Evolutionary conservation across 1,140 invertebrate genomes (phyloP), one percentile per base, ranked within the genome.

Genomic region (Aphidius gifuensis): DNA sequence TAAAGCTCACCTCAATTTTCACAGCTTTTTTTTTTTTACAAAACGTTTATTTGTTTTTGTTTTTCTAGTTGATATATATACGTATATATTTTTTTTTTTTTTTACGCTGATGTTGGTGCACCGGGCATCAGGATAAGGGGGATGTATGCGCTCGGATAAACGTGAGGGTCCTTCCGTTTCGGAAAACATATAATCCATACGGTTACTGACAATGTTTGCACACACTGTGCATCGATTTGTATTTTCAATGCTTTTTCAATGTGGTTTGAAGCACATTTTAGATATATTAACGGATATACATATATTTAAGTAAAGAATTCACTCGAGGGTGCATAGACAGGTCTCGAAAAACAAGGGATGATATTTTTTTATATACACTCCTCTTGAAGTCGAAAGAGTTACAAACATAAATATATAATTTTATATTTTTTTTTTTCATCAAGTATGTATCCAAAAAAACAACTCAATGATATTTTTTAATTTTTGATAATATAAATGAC

Each of bases 151-250:
- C 68, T 68, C 68, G 70, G 59, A 70, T 72, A 70, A 69, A 71
- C 66, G 66, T 59, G 60, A 74, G 73, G 74, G 74, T 76, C 70
- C 70, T 62, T 77, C 72, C 74, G 73, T 76, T 76, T 75, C 73
- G 73, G 70, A 68, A 77, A 75, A 74, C 75, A 76, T 71, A 71
- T 49, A 69, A 67, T 68, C 64, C 23, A 32, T 32, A 32, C 23
- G 23, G 23, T 64, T 66, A 51, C 49, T 43, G 49, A 39, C 50
- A 60, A 64, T 64, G 63, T 64, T 64, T 64, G 53, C 59, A 64
- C 64, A 50, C 61, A 55, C 40, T 55, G 53, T 63, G 64, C 61
- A 66, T 63, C 58, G 64, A 65, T 61, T 62, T 47, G 23, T 32
- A 51, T 55, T 64, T 64, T 64, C 58, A 58, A 64, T 58, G 50